Evolutionary conservation across 2,113 vertebrate species (phyloP), one percentile per base, ranked within the genome.

Genomic region (Campylorhamphus procurvoides): DNA sequence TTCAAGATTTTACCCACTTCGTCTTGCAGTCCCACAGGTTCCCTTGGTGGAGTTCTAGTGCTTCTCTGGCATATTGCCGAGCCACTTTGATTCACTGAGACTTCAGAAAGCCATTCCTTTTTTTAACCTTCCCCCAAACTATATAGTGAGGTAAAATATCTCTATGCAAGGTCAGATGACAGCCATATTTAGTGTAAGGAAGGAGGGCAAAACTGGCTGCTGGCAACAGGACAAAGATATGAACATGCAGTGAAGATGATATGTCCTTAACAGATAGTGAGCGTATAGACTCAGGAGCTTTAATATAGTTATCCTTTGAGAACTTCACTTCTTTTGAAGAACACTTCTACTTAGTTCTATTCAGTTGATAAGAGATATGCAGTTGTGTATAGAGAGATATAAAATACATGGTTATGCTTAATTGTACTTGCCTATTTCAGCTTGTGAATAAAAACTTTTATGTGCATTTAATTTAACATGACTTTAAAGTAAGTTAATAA

Each of bases 201-300:
- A 74, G 37, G 68, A 20, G 4, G 27, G 68, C 22, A 68, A 40
- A 72, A 67, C 39, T 42, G n/a, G n/a, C 47, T 89, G 14, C 39
- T 49, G 25, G 35, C 10, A 44, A 18, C 20, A 40, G 52, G 37
- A 50, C 6, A 50, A 39, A 42, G 25, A 28, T n/a, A 53, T 11
- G 35, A 77, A 28, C 11, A 9, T 17, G 25, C 74, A 52, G 25
- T 37, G 37, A 78, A 35, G 50, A 39, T 28, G 9, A n/a, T 4
- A 69, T 46, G 33, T 50, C 25, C 19, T 37, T 63, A 53, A 58
- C 17, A 72, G 33, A 22, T 63, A n/a, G 7, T 5, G 0, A n/a
- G 7, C 5, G 0, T 47, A 52, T 71, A 3, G 0, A 27, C 10
- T 63, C 55, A 47, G 23, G 25, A 37, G 46, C 31, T 59, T 39